Base-by-base conservation (phyloP, 2,797 vertebrate species). In the Ibycter americanus region DNA sequence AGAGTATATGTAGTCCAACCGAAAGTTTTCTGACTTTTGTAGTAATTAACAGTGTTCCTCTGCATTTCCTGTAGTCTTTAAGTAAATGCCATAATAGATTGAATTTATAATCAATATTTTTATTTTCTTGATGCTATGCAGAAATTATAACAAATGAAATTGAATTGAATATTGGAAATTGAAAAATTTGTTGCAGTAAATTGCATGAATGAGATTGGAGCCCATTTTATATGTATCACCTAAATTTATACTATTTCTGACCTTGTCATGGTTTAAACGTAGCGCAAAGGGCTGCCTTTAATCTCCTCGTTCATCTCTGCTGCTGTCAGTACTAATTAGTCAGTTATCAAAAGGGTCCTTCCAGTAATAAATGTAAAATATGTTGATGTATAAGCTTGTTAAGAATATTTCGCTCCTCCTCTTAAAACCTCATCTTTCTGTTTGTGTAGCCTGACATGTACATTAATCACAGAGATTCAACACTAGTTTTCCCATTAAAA, bases 271-370 rank as follows among this genome's bases (percentile, higher is more conserved):
- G 31, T 79, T 76, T 61, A 31, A 68, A 86, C 70, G 71, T 47
- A 40, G 70, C 18, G 55, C 52, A 76, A 44, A 81, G 32, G 34
- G 44, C 47, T 61, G 62, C 54, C 31, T 90, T 96, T 83, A 67
- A 83, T 95, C 52, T 90, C 58, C 34, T 52, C 55, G 51, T 87
- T 93, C 51, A 22, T 83, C 66, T 92, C 40, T 74, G 52, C 85
- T 78, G 22, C 79, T 95, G 88, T 85, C 91, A 80, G 29, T 32
- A 40, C 40, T 95, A 84, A 86, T 91, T 93, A 94, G 80, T 82
- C 77, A 56, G 65, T 67, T 94, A 25, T 56, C 67, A 83, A 72
- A 82, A 59, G 67, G 16, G 68, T 87, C 27, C 34, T 90, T 84
- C 29, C 9, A n/a, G 29, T 79, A 78, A 90, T 65, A 59, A 21